These are phyloP conservation scores for Geotrupes spiniger DNA, from an alignment of 2,888 invertebrate species.

Conservation along the genomic window DNA sequence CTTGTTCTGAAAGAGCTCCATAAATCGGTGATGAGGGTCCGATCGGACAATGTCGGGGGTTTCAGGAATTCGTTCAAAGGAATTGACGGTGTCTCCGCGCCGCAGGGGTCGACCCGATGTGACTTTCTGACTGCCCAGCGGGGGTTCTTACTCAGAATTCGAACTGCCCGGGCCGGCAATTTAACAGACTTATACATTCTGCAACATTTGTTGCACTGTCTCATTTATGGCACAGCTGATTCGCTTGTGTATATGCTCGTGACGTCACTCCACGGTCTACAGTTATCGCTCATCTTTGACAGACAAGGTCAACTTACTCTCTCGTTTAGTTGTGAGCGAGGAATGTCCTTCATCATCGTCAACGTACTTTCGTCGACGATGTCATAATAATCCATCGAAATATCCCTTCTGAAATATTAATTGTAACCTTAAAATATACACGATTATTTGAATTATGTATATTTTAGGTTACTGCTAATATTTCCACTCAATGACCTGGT, in stretches of 20 bases:
- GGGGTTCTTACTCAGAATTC: slow-evolving; percentile 15
- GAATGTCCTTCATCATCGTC: too few relatives aligned
- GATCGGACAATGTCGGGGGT: slow-evolving; percentile 26
- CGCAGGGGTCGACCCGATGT: slow-evolving; percentile 28
- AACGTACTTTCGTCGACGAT: too few relatives aligned
- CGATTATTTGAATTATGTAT: too few relatives aligned
- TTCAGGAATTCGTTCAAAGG: slow-evolving; percentile 32
- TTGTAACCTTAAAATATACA: too few relatives aligned
- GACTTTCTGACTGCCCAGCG: slow-evolving; percentile 26
- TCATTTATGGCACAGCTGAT: slow-evolving; percentile 8
- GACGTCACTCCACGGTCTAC: slow-evolving; percentile 9
- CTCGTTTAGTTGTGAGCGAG: too few relatives aligned
- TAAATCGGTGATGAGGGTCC: slow-evolving; percentile 33
- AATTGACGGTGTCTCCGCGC: slow-evolving; percentile 30
- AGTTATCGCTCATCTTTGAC: slow-evolving; percentile 15
- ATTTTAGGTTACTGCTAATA: too few relatives aligned
- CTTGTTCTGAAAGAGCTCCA: slow-evolving; percentile 30
- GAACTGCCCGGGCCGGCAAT: too few relatives aligned
- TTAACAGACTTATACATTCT: too few relatives aligned
- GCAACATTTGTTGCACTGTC: too few relatives aligned
- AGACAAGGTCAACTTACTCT: slow-evolving; percentile 9
- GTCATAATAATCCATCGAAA: too few relatives aligned
- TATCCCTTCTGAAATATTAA: too few relatives aligned
- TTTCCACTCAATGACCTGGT: too few relatives aligned
- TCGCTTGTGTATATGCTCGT: slow-evolving; percentile 8